Percentiles rank a stretch among this genome's conserved stretches.
Conservation (phyloP, 2,113 vertebrate species). For the Sturnus vulgaris region DNA sequence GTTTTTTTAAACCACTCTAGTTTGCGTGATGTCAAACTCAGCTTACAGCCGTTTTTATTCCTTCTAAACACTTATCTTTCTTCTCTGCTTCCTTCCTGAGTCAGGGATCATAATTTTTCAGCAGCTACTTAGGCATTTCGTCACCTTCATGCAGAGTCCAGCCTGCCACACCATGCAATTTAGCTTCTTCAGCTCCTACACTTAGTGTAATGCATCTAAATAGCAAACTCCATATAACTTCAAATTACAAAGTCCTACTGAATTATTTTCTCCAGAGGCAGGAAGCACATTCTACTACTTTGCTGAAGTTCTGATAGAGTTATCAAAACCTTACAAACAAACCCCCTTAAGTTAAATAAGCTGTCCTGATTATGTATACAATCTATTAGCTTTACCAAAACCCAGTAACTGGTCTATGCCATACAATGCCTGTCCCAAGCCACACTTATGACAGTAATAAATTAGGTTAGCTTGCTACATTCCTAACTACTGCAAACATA, state of each 20-base stretch:
- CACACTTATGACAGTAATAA: background rate
- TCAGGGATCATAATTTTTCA: background rate
- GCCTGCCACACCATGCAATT: background rate
- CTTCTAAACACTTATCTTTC: background rate
- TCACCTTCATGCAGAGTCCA: background rate
- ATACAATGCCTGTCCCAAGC: background rate
- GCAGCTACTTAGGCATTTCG: background rate
- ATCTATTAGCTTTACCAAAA: background rate
- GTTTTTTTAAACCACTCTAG: background rate
- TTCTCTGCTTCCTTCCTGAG: background rate
- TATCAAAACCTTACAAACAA: background rate
- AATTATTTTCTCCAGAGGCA: background rate
- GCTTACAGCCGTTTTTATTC: background rate
- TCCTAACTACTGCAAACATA: background rate
- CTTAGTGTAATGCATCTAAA: background rate
- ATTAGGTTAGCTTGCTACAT: background rate
- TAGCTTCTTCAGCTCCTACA: background rate
- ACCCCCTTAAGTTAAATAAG: background rate
- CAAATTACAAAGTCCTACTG: background rate
- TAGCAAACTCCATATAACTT: background rate
- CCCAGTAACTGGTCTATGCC: background rate
- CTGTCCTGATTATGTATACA: background rate
- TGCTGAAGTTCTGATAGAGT: background rate
- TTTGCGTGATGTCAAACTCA: background rate
- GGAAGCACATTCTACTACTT: background rate